Percentiles rank a stretch among this genome's conserved stretches.
Conservation (phyloP, 2,888 invertebrate species). For the Orchestes rusci region DNA sequence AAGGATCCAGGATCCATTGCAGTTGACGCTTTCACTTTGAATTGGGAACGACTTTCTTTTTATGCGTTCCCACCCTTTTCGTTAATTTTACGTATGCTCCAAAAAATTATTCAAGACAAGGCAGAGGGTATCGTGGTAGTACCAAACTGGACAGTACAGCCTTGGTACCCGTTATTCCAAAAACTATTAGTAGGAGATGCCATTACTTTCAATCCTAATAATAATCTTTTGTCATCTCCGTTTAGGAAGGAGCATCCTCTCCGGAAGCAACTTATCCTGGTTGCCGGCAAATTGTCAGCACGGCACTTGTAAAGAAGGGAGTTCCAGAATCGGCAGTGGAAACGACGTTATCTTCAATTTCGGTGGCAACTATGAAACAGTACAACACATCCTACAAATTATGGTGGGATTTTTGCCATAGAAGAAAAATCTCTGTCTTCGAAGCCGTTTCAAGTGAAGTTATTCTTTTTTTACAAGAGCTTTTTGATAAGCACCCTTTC, state of each 20-base stretch:
- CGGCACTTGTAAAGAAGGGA: constrained; percentile 5
- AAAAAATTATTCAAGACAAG: constrained; percentile 27
- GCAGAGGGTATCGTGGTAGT: too few relatives aligned
- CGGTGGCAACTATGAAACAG: constrained; percentile 4
- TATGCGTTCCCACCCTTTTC: too few relatives aligned
- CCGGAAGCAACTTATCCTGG: constrained; percentile 11
- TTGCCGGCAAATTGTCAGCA: constrained; percentile 7
- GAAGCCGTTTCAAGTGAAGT: constrained; percentile 1
- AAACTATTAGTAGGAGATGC: not conserved
- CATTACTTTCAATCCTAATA: constrained; percentile 6
- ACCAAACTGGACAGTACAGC: constrained; percentile 21
- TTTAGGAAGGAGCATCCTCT: constrained; percentile 13
- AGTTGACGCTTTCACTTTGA: too few relatives aligned
- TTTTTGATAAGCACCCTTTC: too few relatives aligned
- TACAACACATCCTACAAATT: constrained; percentile 3
- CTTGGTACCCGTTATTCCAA: constrained; percentile 22
- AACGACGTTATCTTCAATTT: constrained; percentile 2
- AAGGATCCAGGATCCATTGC: too few relatives aligned
- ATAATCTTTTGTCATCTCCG: constrained; percentile 11
- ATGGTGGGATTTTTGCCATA: constrained; percentile 7
- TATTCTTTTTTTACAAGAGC: constrained; percentile 2
- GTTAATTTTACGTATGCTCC: constrained; percentile 26
- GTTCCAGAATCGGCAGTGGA: constrained; percentile 5
- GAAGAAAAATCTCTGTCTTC: constrained; percentile 1
- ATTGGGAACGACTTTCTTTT: too few relatives aligned